Conservation (phyloP, 2,113 vertebrate genomes). For the Grammomys surdaster region DNA sequence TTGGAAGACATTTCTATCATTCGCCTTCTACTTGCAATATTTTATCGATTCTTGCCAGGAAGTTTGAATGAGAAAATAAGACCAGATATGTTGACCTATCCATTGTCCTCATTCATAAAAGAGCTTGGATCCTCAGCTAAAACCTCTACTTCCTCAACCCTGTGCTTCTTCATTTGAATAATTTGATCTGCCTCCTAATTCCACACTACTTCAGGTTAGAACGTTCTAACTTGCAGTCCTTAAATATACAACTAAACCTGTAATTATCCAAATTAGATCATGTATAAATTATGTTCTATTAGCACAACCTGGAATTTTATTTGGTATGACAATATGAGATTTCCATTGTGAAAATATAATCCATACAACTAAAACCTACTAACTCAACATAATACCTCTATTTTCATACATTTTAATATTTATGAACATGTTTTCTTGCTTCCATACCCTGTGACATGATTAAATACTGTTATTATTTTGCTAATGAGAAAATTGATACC, state of each 20-base stretch:
- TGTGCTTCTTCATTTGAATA: neutral
- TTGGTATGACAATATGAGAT: neutral
- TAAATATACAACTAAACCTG: neutral
- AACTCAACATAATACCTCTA: neutral
- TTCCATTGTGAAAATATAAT: neutral
- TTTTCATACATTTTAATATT: neutral
- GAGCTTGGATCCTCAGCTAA: neutral
- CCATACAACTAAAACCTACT: neutral
- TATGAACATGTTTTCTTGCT: neutral
- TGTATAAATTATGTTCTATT: neutral
- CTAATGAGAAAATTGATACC: neutral
- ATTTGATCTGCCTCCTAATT: neutral
- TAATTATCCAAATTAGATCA: neutral
- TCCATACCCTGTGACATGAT: neutral
- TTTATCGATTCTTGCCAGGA: neutral
- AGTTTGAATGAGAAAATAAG: neutral
- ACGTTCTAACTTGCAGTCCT: neutral
- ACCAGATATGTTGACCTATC: neutral
- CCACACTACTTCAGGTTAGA: neutral
- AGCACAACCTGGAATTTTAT: neutral
- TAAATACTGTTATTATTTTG: neutral
- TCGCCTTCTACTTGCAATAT: neutral
- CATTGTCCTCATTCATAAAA: neutral
- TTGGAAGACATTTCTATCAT: neutral
- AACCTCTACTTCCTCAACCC: neutral